phyloP scores from a whole-genome alignment of 35 echinoderm and acorn worm genomes.

The Amphiura filiformis region DNA sequence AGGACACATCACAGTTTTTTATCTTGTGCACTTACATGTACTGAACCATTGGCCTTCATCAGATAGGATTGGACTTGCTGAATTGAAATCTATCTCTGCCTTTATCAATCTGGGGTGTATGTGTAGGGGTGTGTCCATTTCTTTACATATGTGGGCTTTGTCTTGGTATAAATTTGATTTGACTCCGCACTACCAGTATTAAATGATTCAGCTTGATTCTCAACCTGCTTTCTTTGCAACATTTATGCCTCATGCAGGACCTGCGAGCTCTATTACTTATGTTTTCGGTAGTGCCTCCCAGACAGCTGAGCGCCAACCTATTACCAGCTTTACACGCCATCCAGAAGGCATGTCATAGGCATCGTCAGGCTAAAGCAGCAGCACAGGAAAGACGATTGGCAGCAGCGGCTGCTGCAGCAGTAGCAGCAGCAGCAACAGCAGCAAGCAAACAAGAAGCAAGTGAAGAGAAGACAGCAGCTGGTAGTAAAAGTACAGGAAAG shows the following conservation, averaged over 20 bases:
- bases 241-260: constrained; percentile 38
- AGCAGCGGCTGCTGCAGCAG: neutral
- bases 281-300: constrained; percentile 61
- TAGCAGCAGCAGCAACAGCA: neutral
- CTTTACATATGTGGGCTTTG: too few species aligned
- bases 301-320: constrained; percentile 35
- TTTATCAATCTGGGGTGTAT: too few species aligned
- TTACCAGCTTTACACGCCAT: constrained; percentile 56
- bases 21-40: too few species aligned
- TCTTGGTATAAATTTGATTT: too few species aligned
- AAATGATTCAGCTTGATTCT: too few species aligned
- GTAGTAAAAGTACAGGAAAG: neutral
- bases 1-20: too few species aligned
- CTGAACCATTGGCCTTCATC: too few species aligned
- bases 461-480: neutral
- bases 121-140: too few species aligned
- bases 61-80: too few species aligned
- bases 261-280: constrained; percentile 70
- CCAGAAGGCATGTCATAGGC: constrained; percentile 35
- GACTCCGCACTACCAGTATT: too few species aligned
- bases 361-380: constrained; percentile 25
- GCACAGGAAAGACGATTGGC: neutral
- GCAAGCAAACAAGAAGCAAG: neutral
- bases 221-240: too few species aligned
- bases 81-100: too few species aligned